phyloP scores from a whole-genome alignment of 2,113 vertebrate genomes.

The Eonycteris spelaea region DNA sequence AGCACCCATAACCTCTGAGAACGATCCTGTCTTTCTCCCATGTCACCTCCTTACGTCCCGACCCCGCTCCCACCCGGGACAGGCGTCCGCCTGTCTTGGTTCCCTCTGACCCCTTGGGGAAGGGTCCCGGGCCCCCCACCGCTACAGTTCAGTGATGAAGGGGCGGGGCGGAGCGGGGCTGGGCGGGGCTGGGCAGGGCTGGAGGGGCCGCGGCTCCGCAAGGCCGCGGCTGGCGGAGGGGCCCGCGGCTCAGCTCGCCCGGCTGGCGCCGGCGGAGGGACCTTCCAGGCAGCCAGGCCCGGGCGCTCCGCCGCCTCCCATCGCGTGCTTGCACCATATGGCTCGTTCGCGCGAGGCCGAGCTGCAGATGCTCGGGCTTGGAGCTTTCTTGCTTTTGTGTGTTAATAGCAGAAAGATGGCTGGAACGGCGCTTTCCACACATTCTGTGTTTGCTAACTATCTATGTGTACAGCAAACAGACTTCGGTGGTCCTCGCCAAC shows the following conservation, averaged over 20 bases:
- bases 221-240: not conserved
- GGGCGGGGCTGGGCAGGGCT: no score
- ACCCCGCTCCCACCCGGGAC: not conserved
- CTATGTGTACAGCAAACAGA: conserved; percentile 77
- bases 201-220: no score
- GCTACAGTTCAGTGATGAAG: not conserved
- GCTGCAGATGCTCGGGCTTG: conserved; percentile 75
- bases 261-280: no score
- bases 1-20: not conserved
- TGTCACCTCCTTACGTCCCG: not conserved
- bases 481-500: conserved; percentile 69
- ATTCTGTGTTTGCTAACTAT: conserved; percentile 78
- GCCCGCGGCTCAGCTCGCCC: no score
- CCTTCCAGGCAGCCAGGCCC: not conserved
- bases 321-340: conserved; percentile 66
- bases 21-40: not conserved
- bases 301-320: conserved; percentile 20
- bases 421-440: conserved; percentile 67
- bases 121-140: no score
- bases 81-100: not conserved
- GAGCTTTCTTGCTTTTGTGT: conserved; percentile 79
- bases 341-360: conserved; percentile 57
- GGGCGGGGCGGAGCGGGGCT: no score
- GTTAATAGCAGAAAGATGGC: conserved; percentile 76
- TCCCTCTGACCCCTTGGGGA: not conserved